These are phyloP conservation scores for Hipparchia semele DNA, from an alignment of 2,888 invertebrate species.

Conservation along the genomic window DNA sequence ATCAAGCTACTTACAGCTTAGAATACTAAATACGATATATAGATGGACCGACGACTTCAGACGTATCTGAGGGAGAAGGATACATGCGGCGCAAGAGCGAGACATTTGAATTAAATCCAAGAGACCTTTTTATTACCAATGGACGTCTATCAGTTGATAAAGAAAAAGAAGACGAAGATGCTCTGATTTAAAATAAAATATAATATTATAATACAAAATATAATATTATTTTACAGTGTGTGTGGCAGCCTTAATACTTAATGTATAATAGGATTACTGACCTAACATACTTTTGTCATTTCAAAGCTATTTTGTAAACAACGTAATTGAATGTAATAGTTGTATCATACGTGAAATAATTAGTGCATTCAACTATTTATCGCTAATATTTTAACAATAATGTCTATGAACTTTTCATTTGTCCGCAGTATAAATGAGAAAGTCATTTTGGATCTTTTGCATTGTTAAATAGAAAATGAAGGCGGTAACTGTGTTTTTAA, in stretches of 20 bases:
- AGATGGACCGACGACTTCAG: too few relatives aligned
- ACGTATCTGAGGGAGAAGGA: too few relatives aligned
- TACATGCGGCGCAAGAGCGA: too few relatives aligned
- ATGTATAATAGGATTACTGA: slow-evolving; percentile 44
- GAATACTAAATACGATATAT: too few relatives aligned
- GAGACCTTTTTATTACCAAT: too few relatives aligned
- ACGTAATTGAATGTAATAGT: slow-evolving; percentile 32
- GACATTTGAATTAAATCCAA: too few relatives aligned
- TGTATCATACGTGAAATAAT: slow-evolving; percentile 40
- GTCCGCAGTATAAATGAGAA: slow-evolving; percentile 40
- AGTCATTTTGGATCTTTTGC: slow-evolving; percentile 13
- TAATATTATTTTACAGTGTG: too few relatives aligned
- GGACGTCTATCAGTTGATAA: too few relatives aligned
- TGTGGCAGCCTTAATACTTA: neutral
- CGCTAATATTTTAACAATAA: slow-evolving; percentile 48
- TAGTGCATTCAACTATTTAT: slow-evolving; percentile 61
- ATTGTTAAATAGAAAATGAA: slow-evolving; percentile 55
- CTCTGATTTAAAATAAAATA: too few relatives aligned
- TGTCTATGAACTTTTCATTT: slow-evolving; percentile 48
- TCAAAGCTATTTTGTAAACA: neutral
- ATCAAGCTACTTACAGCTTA: too few relatives aligned
- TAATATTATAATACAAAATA: too few relatives aligned
- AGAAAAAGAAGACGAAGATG: too few relatives aligned
- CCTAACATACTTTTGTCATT: slow-evolving; percentile 51
- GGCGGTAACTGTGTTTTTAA: slow-evolving; percentile 54